Evolutionary conservation across 2,888 invertebrate genomes (phyloP).

Genomic region (Agelastica alni): DNA sequence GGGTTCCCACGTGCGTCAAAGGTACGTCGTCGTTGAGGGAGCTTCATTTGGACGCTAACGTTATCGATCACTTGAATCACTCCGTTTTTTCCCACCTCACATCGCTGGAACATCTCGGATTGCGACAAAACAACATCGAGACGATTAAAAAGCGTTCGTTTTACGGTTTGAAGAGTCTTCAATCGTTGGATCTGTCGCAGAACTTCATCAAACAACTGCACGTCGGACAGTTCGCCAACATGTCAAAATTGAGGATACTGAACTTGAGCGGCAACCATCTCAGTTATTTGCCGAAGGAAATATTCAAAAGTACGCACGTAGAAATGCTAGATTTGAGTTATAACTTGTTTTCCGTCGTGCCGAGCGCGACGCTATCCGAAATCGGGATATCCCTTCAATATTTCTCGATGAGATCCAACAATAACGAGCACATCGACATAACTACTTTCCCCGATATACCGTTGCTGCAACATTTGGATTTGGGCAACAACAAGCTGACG

Average conservation of each 20-base stretch:
- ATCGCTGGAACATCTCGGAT: slow-evolving; percentile 72
- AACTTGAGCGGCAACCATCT: slow-evolving; percentile 75
- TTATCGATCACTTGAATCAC: slow-evolving; percentile 69
- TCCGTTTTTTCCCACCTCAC: slow-evolving; percentile 75
- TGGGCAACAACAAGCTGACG: slow-evolving; percentile 81
- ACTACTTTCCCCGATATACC: slow-evolving; percentile 85
- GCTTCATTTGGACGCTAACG: slow-evolving; percentile 75
- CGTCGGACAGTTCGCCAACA: slow-evolving; percentile 78
- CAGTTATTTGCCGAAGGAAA: slow-evolving; percentile 74
- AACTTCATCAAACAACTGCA: slow-evolving; percentile 78
- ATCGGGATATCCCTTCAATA: slow-evolving; percentile 78
- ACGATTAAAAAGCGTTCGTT: slow-evolving; percentile 76
- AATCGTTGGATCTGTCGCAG: slow-evolving; percentile 78
- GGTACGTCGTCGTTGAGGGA: slow-evolving; percentile 69
- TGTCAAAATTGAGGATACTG: slow-evolving; percentile 73
- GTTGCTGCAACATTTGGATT: slow-evolving; percentile 74
- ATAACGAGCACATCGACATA: slow-evolving; percentile 83
- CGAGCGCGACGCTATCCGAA: slow-evolving; percentile 75
- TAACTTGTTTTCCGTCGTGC: slow-evolving; percentile 80
- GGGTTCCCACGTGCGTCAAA: slow-evolving; percentile 70
- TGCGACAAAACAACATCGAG: slow-evolving; percentile 76
- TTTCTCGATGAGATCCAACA: slow-evolving; percentile 78
- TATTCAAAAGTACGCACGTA: slow-evolving; percentile 77
- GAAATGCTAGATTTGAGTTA: slow-evolving; percentile 80
- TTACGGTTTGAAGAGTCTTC: slow-evolving; percentile 72